These are phyloP conservation scores for Diadophis punctatus DNA, from an alignment of 2,113 vertebrate genomes.

Conservation along the genomic window DNA sequence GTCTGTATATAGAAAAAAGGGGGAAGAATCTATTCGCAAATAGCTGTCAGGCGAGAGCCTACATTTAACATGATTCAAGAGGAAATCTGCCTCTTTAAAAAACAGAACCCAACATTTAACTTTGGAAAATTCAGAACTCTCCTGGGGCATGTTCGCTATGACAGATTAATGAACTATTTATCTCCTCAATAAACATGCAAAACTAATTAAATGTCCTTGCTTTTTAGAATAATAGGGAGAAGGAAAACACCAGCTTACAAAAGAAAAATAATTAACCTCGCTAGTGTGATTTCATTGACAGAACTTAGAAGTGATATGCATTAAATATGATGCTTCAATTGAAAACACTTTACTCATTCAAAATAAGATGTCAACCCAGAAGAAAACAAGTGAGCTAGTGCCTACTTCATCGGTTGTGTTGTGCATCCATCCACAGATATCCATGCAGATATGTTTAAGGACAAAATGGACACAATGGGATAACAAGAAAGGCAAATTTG, in stretches of 20 bases:
- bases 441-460: background rate
- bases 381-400: background rate
- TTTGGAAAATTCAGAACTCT: background rate
- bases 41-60: background rate
- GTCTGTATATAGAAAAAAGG: constrained; percentile 13
- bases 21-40: constrained; percentile 28
- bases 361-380: constrained; percentile 19
- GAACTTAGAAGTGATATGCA: constrained; percentile 16
- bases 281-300: constrained; percentile 20
- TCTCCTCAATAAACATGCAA: constrained; percentile 44
- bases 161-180: constrained; percentile 48
- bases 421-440: background rate
- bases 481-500: background rate
- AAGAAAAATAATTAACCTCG: constrained; percentile 32
- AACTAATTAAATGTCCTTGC: constrained; percentile 32
- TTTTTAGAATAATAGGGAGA: constrained; percentile 36
- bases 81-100: constrained; percentile 29
- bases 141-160: constrained; percentile 22
- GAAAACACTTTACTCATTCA: constrained; percentile 26
- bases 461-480: background rate
- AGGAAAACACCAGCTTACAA: constrained; percentile 31
- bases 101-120: constrained; percentile 21
- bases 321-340: constrained; percentile 29
- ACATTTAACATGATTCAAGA: constrained; percentile 20
- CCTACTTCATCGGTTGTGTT: background rate